phyloP scores from a whole-genome alignment of 2,113 vertebrate species.

The Alligator sinensis region DNA sequence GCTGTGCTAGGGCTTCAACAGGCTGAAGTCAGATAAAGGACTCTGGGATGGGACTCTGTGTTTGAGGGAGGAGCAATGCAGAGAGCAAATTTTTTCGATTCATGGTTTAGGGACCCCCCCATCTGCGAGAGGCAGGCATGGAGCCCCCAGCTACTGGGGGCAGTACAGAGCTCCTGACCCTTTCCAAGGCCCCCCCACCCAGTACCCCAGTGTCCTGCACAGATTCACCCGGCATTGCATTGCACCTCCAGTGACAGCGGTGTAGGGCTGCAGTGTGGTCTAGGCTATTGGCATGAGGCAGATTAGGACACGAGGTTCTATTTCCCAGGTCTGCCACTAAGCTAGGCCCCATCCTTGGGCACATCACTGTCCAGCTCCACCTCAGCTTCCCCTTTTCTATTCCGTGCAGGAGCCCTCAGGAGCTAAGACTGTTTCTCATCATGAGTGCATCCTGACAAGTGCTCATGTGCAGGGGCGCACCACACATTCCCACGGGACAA shows the following conservation, averaged over 20 bases:
- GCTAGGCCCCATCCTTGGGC: background rate
- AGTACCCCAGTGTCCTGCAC: background rate
- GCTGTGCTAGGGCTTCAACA: background rate
- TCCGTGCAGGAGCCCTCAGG: background rate
- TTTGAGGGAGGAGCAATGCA: background rate
- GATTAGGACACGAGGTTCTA: background rate
- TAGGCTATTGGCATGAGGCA: background rate
- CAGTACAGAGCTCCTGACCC: background rate
- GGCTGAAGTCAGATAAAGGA: background rate
- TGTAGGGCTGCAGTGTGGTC: background rate
- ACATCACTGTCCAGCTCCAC: background rate
- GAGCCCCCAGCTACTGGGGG: background rate
- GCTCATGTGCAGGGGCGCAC: too few species aligned
- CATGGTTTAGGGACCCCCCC: background rate
- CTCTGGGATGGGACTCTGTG: background rate
- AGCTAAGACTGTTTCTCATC: background rate
- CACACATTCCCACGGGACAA: too few species aligned
- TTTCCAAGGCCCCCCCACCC: background rate
- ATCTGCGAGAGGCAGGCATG: background rate
- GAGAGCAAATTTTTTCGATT: background rate
- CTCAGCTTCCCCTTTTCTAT: background rate
- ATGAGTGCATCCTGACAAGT: too few species aligned
- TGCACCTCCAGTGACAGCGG: background rate
- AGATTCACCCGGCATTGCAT: background rate
- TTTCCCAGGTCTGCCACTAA: background rate